These are phyloP conservation scores for Brachionus rotundiformis DNA, from an alignment of 1,140 invertebrate species.

Conservation along the genomic window DNA sequence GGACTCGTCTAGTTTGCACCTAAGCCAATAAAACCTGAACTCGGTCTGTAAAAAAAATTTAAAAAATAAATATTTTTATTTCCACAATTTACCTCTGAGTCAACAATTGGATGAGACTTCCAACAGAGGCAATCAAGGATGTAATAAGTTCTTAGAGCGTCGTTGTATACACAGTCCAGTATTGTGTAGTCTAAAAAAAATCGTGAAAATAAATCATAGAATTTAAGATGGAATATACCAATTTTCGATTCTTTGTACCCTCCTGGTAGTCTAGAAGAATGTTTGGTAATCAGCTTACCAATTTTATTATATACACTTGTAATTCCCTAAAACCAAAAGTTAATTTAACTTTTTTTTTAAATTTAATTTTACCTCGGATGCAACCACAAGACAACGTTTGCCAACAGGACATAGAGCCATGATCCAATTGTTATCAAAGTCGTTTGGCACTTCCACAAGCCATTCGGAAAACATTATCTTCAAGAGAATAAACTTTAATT, in stretches of 20 bases:
- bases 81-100: conserved; percentile 22
- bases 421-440: conserved; percentile 68
- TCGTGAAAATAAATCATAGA: neutral
- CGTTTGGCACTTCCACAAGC: conserved; percentile 77
- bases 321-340: neutral
- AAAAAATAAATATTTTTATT: neutral
- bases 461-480: conserved; percentile 85
- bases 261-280: conserved; percentile 75
- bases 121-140: conserved; percentile 80
- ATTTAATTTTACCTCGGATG: conserved; percentile 68
- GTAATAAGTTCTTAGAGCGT: conserved; percentile 71
- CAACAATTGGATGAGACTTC: conserved; percentile 67
- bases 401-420: conserved; percentile 80
- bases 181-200: conserved; percentile 64
- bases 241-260: conserved; percentile 64
- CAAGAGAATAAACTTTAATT: no score
- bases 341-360: neutral
- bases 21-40: conserved; percentile 76
- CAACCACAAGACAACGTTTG: conserved; percentile 75
- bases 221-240: neutral
- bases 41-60: conserved; percentile 68
- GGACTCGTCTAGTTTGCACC: conserved; percentile 70
- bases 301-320: conserved; percentile 74
- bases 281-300: conserved; percentile 69
- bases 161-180: conserved; percentile 78